These are phyloP conservation scores for Noctilio leporinus DNA, from an alignment of 2,113 vertebrate genomes.

Conservation along the genomic window DNA sequence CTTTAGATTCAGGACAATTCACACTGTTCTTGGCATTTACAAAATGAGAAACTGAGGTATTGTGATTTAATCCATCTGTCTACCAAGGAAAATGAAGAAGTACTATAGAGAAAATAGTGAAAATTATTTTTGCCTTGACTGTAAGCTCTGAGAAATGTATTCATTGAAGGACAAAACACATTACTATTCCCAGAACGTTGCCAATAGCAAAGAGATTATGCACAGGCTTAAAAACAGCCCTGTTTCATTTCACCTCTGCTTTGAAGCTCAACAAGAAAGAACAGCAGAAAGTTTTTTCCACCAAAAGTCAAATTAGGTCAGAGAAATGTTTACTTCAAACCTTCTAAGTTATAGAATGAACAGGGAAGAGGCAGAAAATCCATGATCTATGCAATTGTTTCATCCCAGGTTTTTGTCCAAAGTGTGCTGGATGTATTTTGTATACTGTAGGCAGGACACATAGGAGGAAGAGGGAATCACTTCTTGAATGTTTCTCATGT, in stretches of 20 bases:
- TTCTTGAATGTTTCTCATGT: not conserved
- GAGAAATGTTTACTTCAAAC: not conserved
- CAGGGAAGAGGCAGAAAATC: not conserved
- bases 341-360: not conserved
- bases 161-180: not conserved
- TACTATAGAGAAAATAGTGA: not conserved
- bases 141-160: conserved; percentile 18
- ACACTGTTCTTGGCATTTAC: not conserved
- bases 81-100: not conserved
- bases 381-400: not conserved
- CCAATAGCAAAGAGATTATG: conserved; percentile 9
- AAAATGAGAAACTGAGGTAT: not conserved
- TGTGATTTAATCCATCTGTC: not conserved
- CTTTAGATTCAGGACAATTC: not conserved
- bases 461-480: not conserved
- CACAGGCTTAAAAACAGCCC: not conserved
- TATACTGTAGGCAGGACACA: not conserved
- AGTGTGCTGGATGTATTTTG: not conserved
- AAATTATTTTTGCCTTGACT: not conserved
- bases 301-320: not conserved
- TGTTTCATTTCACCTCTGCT: conserved; percentile 14
- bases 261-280: not conserved
- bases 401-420: not conserved
- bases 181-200: not conserved
- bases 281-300: not conserved